Conservation (phyloP, 2,113 vertebrate species). For the Heterocephalus glaber region DNA sequence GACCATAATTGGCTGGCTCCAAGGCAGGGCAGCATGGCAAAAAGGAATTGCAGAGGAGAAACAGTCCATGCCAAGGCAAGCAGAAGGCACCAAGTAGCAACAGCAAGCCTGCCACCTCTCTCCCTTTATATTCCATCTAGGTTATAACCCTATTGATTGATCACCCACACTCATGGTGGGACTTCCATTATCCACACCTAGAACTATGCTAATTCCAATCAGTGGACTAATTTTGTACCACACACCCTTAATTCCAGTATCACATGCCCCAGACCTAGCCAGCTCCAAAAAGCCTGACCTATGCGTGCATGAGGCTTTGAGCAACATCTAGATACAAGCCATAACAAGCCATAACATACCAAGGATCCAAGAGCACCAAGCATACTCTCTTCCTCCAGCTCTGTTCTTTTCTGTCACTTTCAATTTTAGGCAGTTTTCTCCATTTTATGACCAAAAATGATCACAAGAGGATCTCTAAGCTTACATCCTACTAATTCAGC, state of each 20-base stretch:
- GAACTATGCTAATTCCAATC: neutral
- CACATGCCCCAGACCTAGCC: neutral
- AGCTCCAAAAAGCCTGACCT: neutral
- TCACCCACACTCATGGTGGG: neutral
- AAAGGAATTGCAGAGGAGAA: neutral
- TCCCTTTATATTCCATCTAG: neutral
- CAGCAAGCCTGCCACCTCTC: neutral
- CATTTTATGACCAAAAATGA: neutral
- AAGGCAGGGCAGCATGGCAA: neutral
- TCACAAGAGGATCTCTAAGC: neutral
- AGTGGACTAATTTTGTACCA: too few species aligned
- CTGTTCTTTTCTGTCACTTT: slow-evolving; percentile 23
- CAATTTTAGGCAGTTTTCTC: slow-evolving; percentile 27
- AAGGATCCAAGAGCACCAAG: neutral
- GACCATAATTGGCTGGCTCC: neutral
- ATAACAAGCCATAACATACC: neutral
- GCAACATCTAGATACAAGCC: neutral
- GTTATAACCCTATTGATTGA: neutral
- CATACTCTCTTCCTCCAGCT: neutral
- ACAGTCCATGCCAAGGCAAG: neutral
- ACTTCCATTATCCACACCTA: neutral
- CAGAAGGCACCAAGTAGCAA: neutral
- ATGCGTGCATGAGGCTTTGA: neutral
- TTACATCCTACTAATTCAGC: slow-evolving; percentile 1
- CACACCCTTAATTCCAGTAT: neutral